Evolutionary conservation across 2,113 vertebrate genomes (phyloP).

Genomic region (Recurvirostra avosetta): DNA sequence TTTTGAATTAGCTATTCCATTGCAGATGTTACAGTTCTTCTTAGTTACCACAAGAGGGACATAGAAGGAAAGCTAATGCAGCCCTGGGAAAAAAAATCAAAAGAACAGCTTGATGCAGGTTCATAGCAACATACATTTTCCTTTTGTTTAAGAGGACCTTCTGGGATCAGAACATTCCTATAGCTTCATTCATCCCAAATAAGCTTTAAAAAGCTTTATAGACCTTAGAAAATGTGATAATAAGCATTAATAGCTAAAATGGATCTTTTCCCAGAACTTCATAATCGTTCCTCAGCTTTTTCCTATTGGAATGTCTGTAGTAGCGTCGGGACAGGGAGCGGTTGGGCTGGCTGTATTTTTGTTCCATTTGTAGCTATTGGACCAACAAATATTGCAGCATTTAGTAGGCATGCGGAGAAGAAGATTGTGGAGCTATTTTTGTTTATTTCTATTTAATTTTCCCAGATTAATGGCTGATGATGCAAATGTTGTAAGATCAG

Average conservation of each 20-base stretch:
- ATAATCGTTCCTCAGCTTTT: not conserved
- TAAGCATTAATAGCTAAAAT: not conserved
- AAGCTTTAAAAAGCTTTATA: not conserved
- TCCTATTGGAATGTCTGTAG: not conserved
- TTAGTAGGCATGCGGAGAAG: not conserved
- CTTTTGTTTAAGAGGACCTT: not conserved
- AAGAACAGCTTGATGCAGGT: not conserved
- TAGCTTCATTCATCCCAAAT: not conserved
- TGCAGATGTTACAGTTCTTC: not conserved
- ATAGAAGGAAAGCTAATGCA: constrained; percentile 3
- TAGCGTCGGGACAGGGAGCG: not conserved
- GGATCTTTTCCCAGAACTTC: not conserved
- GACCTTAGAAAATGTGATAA: not conserved
- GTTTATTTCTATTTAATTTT: not conserved
- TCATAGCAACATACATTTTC: not conserved
- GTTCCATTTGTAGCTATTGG: not conserved
- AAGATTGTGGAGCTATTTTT: not conserved
- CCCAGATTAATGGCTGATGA: not conserved
- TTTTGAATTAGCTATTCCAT: not conserved
- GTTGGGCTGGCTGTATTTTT: not conserved
- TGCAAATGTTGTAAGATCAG: not conserved
- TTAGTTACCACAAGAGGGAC: constrained; percentile 55
- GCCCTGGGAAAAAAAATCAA: not conserved
- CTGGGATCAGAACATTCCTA: not conserved
- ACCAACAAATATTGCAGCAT: not conserved